Conservation (phyloP, 2,888 invertebrate species). For the Neoaliturus tenellus region DNA sequence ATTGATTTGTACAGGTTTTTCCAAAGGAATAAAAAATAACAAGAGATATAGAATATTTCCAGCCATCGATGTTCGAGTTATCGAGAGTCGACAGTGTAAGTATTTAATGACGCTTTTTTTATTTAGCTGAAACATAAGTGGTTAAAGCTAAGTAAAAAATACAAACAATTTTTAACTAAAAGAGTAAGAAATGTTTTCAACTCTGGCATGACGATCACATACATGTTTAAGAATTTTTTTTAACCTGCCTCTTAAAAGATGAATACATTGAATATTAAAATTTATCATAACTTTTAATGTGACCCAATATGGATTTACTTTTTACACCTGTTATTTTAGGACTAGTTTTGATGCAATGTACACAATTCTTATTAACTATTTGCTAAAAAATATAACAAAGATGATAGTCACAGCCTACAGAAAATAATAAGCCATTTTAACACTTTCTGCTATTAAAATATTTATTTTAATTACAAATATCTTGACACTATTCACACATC, state of each 20-base stretch:
- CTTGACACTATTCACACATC: slow-evolving; percentile 47
- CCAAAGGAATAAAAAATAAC: too few species aligned
- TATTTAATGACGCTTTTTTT: too few species aligned
- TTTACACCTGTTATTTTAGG: slow-evolving; percentile 5
- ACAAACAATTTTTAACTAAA: neutral
- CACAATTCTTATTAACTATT: slow-evolving; percentile 51
- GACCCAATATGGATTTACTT: neutral
- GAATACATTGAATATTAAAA: neutral
- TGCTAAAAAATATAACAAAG: slow-evolving; percentile 50
- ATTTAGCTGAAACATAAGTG: too few species aligned
- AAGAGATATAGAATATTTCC: too few species aligned
- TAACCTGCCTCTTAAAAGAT: slow-evolving; percentile 14
- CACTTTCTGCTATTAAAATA: slow-evolving; percentile 54
- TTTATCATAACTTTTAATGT: neutral
- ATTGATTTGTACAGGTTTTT: too few species aligned
- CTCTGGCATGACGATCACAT: too few species aligned
- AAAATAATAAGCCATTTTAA: slow-evolving; percentile 58
- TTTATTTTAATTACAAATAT: slow-evolving; percentile 57
- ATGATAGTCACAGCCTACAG: slow-evolving; percentile 56
- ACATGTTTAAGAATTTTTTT: neutral
- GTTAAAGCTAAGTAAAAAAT: neutral
- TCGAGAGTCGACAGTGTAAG: too few species aligned
- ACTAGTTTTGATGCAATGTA: slow-evolving; percentile 50
- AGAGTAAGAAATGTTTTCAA: neutral
- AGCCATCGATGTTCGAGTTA: too few species aligned